A percentile compares a stretch with the other conserved stretches of the same genome.
phyloP scores from a whole-genome alignment of 2,797 vertebrate genomes.

The Babyrousa celebensis region DNA sequence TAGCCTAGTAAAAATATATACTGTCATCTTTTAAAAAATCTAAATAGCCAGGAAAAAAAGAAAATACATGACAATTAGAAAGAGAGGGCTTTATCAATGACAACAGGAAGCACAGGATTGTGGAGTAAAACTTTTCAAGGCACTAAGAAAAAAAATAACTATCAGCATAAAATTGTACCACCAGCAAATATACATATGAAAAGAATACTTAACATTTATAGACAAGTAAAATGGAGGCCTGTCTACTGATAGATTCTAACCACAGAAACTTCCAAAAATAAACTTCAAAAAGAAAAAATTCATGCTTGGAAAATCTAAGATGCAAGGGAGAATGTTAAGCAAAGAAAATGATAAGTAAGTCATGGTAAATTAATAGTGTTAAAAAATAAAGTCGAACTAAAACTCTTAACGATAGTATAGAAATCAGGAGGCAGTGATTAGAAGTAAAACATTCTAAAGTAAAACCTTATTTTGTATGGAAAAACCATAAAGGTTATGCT shows the following conservation, averaged over 20 bases:
- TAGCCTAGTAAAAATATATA: neutral
- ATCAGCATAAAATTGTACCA: neutral
- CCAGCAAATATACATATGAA: neutral
- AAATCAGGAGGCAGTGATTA: neutral
- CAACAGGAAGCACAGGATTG: neutral
- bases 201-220: neutral
- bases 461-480: constrained; percentile 13
- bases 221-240: neutral
- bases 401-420: neutral
- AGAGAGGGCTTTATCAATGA: neutral
- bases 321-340: neutral
- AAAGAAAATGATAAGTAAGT: neutral
- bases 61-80: constrained; percentile 29
- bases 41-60: neutral
- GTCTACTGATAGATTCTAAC: constrained; percentile 8
- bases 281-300: neutral
- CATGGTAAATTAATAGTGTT: neutral
- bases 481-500: neutral
- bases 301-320: neutral
- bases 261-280: neutral
- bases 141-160: neutral
- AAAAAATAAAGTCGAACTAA: constrained; percentile 58
- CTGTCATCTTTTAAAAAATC: neutral
- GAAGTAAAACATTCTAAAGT: neutral
- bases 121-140: neutral